phyloP scores from a whole-genome alignment of 23 tunicate species.

The Styela clava region DNA sequence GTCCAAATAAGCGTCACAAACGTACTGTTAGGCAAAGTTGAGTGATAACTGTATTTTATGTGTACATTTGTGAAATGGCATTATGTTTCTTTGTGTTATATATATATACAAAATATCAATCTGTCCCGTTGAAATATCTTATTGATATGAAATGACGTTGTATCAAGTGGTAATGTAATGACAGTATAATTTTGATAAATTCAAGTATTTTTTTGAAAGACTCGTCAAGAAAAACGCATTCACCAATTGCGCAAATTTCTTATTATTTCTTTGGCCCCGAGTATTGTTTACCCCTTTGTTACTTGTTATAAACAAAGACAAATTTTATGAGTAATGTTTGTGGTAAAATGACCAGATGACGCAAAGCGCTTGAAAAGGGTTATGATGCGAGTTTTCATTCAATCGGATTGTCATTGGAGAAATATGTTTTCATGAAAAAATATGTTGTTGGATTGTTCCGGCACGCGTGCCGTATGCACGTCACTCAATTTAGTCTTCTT shows the following conservation, averaged over 20 bases:
- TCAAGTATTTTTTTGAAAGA: too few relatives aligned
- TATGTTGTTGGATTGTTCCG: conserved; percentile 23
- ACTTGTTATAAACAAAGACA: not conserved
- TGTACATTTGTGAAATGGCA: too few relatives aligned
- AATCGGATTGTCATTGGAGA: not conserved
- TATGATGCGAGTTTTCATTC: not conserved
- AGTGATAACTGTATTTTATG: too few relatives aligned
- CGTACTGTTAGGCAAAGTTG: too few relatives aligned
- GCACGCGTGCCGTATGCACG: conserved; percentile 15
- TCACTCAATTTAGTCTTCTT: not conserved
- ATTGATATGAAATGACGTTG: too few relatives aligned
- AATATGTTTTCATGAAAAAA: conserved; percentile 1
- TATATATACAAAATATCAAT: too few relatives aligned
- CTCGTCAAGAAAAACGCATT: not conserved
- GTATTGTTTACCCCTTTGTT: not conserved
- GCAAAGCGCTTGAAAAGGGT: not conserved
- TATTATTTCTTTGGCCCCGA: not conserved
- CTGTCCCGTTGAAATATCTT: too few relatives aligned
- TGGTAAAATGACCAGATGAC: not conserved
- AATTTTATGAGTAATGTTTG: not conserved
- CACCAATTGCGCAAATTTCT: not conserved
- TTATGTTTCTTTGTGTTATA: too few relatives aligned
- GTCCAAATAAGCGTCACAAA: not conserved
- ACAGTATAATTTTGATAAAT: too few relatives aligned
- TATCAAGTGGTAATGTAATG: too few relatives aligned